These are phyloP conservation scores for Lapara coniferarum DNA, from an alignment of 2,888 invertebrate genomes.

Conservation along the genomic window DNA sequence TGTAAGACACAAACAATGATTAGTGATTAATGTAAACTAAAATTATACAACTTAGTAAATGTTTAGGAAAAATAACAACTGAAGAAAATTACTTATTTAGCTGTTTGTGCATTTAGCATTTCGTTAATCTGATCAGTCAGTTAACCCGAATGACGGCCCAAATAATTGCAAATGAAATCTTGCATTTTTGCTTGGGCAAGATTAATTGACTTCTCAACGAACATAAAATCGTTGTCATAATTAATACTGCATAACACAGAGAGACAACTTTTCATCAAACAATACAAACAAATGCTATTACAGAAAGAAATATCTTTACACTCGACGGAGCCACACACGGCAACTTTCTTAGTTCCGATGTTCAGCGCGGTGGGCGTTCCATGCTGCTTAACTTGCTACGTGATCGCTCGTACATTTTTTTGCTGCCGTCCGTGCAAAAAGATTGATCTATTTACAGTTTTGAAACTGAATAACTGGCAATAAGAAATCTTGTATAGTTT, in stretches of 20 bases:
- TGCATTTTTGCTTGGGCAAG: too few species aligned
- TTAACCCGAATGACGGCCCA: too few species aligned
- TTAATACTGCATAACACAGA: not conserved
- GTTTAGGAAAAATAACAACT: too few species aligned
- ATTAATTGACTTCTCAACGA: too few species aligned
- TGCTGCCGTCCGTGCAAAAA: constrained; percentile 7
- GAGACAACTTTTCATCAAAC: not conserved
- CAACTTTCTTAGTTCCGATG: not conserved
- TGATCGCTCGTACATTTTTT: constrained; percentile 14
- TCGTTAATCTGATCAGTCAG: too few species aligned
- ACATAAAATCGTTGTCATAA: too few species aligned
- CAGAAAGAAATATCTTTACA: not conserved
- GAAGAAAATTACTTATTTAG: too few species aligned
- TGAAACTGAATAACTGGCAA: constrained; percentile 1
- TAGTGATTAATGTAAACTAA: too few species aligned
- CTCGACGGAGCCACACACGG: not conserved
- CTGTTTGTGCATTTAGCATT: too few species aligned
- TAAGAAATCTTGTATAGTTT: not conserved
- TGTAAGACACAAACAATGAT: too few species aligned
- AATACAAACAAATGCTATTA: not conserved
- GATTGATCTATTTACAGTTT: constrained; percentile 20
- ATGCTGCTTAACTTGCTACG: not conserved
- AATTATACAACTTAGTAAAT: too few species aligned
- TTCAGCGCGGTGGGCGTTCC: not conserved
- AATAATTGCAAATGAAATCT: too few species aligned